A percentile compares a stretch with the other conserved stretches of the same genome.
These are phyloP conservation scores for Penaeus vannamei DNA, from an alignment of 1,140 invertebrate species.

Conservation along the genomic window DNA sequence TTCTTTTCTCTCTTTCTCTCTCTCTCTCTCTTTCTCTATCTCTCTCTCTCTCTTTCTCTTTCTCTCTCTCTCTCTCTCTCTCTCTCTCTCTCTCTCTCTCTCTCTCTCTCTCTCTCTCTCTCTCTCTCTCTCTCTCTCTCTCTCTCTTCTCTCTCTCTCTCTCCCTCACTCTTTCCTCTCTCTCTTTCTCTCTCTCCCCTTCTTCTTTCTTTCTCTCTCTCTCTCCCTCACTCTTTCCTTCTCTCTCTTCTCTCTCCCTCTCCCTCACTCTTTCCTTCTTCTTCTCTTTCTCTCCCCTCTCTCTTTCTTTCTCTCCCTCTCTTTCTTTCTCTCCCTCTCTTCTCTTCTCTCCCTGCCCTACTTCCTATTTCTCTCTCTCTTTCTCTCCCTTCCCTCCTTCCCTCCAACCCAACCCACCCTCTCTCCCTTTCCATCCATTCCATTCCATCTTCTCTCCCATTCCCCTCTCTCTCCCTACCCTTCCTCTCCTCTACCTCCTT, in stretches of 20 bases:
- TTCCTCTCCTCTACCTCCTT: background rate
- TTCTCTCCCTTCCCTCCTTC: background rate
- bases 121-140: background rate
- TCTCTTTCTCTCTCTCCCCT: background rate
- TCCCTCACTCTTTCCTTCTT: background rate
- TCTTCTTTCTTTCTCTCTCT: background rate
- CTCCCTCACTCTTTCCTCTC: background rate
- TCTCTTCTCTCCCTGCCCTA: background rate
- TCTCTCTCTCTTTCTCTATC: conserved; percentile 38
- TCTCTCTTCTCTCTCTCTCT: background rate
- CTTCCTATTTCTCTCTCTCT: background rate
- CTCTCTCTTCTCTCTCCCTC: background rate
- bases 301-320: conserved; percentile 1
- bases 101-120: conserved; percentile 6
- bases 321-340: background rate
- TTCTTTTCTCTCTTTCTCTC: conserved; percentile 14
- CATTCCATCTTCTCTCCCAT: background rate
- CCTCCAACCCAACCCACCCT: background rate
- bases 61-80: conserved; percentile 36
- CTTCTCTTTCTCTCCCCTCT: background rate
- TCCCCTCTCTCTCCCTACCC: background rate
- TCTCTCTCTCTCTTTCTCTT: conserved; percentile 32
- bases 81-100: conserved; percentile 18
- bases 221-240: background rate
- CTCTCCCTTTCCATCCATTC: background rate